Conservation (phyloP, 2,113 vertebrate genomes). For the Sigmodon hispidus region DNA sequence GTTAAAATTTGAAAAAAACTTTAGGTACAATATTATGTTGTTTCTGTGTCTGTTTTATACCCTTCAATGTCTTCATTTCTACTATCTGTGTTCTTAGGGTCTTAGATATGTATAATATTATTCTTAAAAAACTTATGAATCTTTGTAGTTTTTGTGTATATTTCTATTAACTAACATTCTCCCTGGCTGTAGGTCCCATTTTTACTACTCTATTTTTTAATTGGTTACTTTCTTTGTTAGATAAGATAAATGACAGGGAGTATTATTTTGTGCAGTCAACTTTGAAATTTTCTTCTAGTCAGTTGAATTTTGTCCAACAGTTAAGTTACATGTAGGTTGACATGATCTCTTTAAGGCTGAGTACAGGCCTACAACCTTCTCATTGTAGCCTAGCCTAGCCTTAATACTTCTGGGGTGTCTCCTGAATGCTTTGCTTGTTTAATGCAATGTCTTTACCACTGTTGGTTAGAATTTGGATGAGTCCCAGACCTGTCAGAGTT, state of each 20-base stretch:
- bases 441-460: neutral
- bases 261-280: neutral
- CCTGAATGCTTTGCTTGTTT: conserved; percentile 53
- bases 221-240: conserved; percentile 1
- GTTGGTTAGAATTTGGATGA: conserved; percentile 46
- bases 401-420: neutral
- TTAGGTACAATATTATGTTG: neutral
- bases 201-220: conserved; percentile 21
- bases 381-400: neutral
- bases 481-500: conserved; percentile 36
- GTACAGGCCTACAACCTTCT: neutral
- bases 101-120: neutral
- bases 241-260: neutral
- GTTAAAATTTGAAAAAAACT: neutral
- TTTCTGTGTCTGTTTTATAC: conserved; percentile 34
- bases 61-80: neutral
- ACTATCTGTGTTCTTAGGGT: conserved; percentile 12
- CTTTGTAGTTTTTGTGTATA: conserved; percentile 1
- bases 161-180: neutral
- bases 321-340: neutral
- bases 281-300: conserved; percentile 43
- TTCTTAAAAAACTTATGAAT: neutral
- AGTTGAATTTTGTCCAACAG: conserved; percentile 26
- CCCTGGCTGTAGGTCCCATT: neutral
- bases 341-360: conserved; percentile 12